Conservation (phyloP, 2,113 vertebrate species). For the Aepyceros melampus region DNA sequence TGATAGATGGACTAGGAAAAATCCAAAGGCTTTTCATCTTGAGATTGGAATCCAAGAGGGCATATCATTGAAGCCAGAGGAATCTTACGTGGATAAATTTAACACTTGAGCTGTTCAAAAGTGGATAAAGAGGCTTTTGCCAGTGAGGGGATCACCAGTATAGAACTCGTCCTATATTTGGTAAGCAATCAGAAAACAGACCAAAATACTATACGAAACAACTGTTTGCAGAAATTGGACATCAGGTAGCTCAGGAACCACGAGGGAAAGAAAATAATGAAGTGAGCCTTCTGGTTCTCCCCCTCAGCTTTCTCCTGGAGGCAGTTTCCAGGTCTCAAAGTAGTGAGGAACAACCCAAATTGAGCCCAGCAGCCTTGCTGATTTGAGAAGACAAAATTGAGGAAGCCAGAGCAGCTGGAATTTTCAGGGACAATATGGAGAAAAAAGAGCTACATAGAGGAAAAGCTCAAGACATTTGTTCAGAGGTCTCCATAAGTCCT, state of each 20-base stretch:
- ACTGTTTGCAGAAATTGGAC: not conserved
- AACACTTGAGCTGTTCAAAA: not conserved
- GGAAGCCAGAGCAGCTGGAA: not conserved
- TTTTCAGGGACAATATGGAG: not conserved
- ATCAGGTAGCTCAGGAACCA: not conserved
- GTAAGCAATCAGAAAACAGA: not conserved
- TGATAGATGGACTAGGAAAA: not conserved
- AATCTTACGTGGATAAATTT: not conserved
- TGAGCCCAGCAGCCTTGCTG: not conserved
- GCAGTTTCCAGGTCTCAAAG: not conserved
- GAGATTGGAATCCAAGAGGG: not conserved
- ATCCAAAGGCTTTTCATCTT: not conserved
- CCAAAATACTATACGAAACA: not conserved
- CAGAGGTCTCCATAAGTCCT: not conserved
- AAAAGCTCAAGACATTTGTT: not conserved
- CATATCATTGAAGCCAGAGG: not conserved
- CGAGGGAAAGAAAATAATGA: not conserved
- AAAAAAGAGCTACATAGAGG: not conserved
- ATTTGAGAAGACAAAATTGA: not conserved
- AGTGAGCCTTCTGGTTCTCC: not conserved
- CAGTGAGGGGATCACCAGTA: not conserved
- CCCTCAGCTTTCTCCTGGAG: not conserved
- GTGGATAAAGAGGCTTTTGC: not conserved
- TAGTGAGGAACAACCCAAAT: not conserved
- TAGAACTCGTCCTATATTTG: not conserved